These are phyloP conservation scores for Chauna torquata DNA, from an alignment of 2,113 vertebrate species.

Conservation along the genomic window DNA sequence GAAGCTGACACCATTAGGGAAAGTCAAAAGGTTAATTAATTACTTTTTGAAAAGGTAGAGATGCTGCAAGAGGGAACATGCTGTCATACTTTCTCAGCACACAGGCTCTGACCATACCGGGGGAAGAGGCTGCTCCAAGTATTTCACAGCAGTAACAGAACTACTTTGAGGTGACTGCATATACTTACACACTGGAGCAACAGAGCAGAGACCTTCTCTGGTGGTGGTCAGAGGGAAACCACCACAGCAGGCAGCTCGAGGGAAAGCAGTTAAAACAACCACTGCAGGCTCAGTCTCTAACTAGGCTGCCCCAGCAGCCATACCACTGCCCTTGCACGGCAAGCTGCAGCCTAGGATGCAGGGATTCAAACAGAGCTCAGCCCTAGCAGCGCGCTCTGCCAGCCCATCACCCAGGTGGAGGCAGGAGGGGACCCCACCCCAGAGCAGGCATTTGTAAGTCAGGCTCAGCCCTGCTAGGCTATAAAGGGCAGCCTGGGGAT, in stretches of 20 bases:
- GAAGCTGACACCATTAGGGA: not conserved
- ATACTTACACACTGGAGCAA: not conserved
- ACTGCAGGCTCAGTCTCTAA: not conserved
- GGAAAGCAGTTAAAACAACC: not conserved
- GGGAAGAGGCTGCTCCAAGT: not conserved
- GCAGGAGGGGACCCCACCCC: not conserved
- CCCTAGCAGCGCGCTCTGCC: not conserved
- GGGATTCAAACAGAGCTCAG: not conserved
- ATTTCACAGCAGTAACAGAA: not conserved
- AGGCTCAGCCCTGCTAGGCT: not conserved
- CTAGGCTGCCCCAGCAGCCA: not conserved
- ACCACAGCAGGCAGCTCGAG: not conserved
- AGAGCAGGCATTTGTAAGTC: not conserved
- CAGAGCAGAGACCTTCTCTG: not conserved
- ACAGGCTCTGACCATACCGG: not conserved
- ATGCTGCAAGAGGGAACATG: not conserved
- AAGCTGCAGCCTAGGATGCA: too few relatives aligned
- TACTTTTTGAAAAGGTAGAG: not conserved
- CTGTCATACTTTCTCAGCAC: not conserved
- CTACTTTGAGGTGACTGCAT: not conserved
- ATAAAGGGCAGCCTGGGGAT: not conserved
- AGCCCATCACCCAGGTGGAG: not conserved
- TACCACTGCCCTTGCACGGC: rapidly evolving
- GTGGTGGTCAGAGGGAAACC: not conserved
- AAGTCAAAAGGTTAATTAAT: constrained; percentile 22